These are phyloP conservation scores for Eupsittula cactorum DNA, from an alignment of 2,113 vertebrate species.

Conservation along the genomic window DNA sequence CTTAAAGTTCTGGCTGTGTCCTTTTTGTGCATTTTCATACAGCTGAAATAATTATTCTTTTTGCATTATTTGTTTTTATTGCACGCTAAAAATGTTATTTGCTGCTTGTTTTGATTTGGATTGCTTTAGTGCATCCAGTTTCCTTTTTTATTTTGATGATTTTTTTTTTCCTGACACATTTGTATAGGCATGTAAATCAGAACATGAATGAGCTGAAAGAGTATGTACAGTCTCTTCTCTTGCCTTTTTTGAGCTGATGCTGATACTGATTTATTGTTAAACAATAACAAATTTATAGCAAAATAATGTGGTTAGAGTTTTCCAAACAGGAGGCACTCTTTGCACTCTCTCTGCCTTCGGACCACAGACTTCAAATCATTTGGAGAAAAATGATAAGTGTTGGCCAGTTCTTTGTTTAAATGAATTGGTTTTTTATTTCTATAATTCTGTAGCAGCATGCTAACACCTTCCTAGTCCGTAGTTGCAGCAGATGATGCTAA, in stretches of 20 bases:
- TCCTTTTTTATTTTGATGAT: conserved; percentile 5
- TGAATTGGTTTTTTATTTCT: conserved; percentile 77
- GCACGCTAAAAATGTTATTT: conserved; percentile 54
- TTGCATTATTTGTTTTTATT: conserved; percentile 21
- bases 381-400: conserved; percentile 14
- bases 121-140: conserved; percentile 9
- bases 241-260: conserved; percentile 30
- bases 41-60: not conserved
- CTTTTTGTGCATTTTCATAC: not conserved
- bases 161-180: not conserved
- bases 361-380: conserved; percentile 1
- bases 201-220: not conserved
- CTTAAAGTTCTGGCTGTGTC: not conserved
- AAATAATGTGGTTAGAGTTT: conserved; percentile 16
- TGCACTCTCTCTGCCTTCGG: not conserved
- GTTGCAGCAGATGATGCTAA: conserved; percentile 19
- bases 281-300: conserved; percentile 13
- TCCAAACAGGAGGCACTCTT: not conserved
- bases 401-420: conserved; percentile 53
- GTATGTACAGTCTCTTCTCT: not conserved
- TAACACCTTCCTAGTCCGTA: conserved; percentile 34
- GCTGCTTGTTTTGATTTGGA: conserved; percentile 33
- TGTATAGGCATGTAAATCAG: conserved; percentile 34
- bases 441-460: conserved; percentile 23
- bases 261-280: conserved; percentile 11